Percentiles rank a stretch among this genome's conserved stretches.
Evolutionary conservation across 2,797 vertebrate genomes (phyloP).

Genomic region (Karalla daura): DNA sequence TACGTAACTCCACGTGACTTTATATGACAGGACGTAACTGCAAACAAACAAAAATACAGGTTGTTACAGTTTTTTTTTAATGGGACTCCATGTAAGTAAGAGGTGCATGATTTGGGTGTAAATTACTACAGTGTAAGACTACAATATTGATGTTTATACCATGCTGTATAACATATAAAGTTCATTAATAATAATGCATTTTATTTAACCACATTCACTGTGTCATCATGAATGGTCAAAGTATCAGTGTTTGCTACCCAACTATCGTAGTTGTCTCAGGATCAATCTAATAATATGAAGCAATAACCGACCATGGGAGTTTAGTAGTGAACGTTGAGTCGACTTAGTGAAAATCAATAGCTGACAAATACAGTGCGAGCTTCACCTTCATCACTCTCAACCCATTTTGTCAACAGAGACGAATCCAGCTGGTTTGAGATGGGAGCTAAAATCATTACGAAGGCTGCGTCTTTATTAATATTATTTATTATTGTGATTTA

Average conservation of each 20-base stretch:
- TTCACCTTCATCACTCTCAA: background rate
- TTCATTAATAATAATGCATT: background rate
- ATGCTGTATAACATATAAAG: too few species aligned
- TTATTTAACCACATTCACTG: background rate
- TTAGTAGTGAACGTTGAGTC: background rate
- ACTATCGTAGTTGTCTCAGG: background rate
- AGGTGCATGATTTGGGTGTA: background rate
- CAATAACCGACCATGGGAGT: background rate
- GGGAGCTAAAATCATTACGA: too few species aligned
- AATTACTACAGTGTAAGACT: too few species aligned
- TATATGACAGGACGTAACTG: too few species aligned
- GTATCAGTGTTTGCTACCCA: background rate
- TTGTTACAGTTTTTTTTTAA: too few species aligned
- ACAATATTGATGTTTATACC: too few species aligned
- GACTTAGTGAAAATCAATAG: background rate
- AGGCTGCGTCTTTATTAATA: too few species aligned
- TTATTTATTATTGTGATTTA: too few species aligned
- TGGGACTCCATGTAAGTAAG: too few species aligned
- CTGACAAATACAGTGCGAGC: background rate
- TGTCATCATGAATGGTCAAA: background rate
- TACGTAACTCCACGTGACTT: too few species aligned
- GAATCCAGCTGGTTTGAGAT: background rate
- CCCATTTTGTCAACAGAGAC: background rate
- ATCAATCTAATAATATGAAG: background rate
- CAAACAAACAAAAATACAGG: too few species aligned